Evolutionary conservation across 2,888 invertebrate genomes (phyloP), one percentile per base, ranked within the genome.

Genomic region (Ectemnius cavifrons): DNA sequence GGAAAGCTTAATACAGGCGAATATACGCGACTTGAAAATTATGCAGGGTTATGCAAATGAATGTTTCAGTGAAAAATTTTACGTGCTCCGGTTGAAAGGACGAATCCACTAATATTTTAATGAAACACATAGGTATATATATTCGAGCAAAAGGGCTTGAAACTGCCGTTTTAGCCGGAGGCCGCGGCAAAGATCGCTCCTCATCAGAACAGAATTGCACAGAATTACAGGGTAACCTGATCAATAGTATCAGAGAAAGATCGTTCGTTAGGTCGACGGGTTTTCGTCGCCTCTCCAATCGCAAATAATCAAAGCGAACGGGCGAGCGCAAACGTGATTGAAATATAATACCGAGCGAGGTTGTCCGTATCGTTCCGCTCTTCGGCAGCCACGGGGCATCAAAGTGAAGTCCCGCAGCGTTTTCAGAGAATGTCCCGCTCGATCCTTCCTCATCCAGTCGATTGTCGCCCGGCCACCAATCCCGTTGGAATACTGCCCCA

Each of bases 321-420:
- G 82, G 84, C 80, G 84, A 65, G 84, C 75, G 76, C 78, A 84
- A 83, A 83, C 82, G 82, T 82, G 82, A 81, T 82, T 82, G 82
- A 82, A 82, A 82, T 82, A 84, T 82, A 82, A 82, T 82, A 81
- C 82, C 72, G 71, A 63, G 75, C 69, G 84, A 82, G 77, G 84
- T 84, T 84, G 82, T 82, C 81, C 84, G 82, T 77, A 81, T 81
- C 79, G 70, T 75, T 77, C 82, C 1, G 72, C 79, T 84, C 79
- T 81, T 74, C 72, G 82, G 79, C 84, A 71, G 67, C 79, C 69
- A 28, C 70, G 57, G 77, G 66, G 68, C 71, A 73, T 84, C 82
- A 82, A 82, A 84, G 82, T 79, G 82, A 84, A 68, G 61, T 75
- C 82, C 79, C 71, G 73, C 77, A 75, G 82, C 84, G 67, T 67